Evolutionary conservation across 2,797 vertebrate species (phyloP).

Genomic region (Tenualosa thibaudeaui): DNA sequence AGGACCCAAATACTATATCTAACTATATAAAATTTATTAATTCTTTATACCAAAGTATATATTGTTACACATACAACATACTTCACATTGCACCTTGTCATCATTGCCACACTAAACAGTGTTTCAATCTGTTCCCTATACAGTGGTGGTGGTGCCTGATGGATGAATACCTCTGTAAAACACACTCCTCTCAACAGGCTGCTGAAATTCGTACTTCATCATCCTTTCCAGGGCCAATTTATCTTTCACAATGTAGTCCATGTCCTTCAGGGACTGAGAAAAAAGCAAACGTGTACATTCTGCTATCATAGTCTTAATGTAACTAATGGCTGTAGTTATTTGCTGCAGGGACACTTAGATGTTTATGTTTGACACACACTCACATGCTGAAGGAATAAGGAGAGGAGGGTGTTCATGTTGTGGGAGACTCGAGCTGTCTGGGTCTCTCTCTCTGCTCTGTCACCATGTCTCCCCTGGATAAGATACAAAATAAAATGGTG

Average conservation of each 20-base stretch:
- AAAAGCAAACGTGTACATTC: not conserved
- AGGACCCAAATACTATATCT: no score
- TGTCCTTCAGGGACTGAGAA: not conserved
- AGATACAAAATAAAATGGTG: not conserved
- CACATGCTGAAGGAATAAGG: constrained; percentile 92
- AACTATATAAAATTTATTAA: not conserved
- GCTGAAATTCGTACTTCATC: constrained; percentile 7
- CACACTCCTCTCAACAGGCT: not conserved
- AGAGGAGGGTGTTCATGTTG: constrained; percentile 92
- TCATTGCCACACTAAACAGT: not conserved
- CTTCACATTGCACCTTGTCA: not conserved
- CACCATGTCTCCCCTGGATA: not conserved
- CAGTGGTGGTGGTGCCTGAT: not conserved
- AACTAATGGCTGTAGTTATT: not conserved
- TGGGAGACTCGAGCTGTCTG: constrained; percentile 88
- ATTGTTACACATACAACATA: not conserved
- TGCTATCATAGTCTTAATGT: not conserved
- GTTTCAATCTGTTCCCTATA: not conserved
- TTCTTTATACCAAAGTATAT: not conserved
- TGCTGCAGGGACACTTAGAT: not conserved
- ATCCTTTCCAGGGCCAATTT: not conserved
- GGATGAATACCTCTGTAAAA: constrained; percentile 3
- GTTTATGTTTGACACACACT: constrained; percentile 60
- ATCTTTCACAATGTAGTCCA: constrained; percentile 13
- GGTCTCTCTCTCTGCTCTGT: constrained; percentile 80